phyloP scores from a whole-genome alignment of 2,113 vertebrate species.

The Tachycineta bicolor region DNA sequence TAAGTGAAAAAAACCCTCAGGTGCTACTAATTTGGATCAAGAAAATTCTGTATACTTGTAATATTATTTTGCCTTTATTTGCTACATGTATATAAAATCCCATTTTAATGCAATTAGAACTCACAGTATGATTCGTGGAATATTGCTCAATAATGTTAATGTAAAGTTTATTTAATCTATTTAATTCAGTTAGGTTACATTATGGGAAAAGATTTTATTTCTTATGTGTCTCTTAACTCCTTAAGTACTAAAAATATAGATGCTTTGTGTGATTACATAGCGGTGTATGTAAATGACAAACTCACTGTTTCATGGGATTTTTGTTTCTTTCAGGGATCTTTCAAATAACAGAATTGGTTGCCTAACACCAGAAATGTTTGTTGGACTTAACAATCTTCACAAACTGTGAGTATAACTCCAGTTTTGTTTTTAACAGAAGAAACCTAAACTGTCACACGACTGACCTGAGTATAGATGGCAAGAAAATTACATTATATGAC shows the following conservation, averaged over 20 bases:
- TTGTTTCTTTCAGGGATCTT: slow-evolving; percentile 81
- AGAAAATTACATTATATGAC: not conserved
- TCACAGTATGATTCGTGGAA: not conserved
- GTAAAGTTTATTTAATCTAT: not conserved
- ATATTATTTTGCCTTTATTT: not conserved
- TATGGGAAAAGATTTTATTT: not conserved
- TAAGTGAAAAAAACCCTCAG: not conserved
- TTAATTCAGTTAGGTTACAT: not conserved
- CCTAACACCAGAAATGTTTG: slow-evolving; percentile 86
- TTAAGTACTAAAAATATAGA: not conserved
- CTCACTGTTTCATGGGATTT: not conserved
- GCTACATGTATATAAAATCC: not conserved
- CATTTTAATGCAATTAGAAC: not conserved
- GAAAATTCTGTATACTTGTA: not conserved
- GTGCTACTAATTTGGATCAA: not conserved
- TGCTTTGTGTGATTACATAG: not conserved
- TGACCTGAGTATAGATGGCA: not conserved
- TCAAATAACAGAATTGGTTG: slow-evolving; percentile 94
- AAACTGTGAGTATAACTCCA: slow-evolving; percentile 84
- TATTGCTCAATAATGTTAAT: not conserved
- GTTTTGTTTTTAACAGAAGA: not conserved
- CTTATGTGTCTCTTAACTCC: not conserved
- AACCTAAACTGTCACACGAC: not conserved
- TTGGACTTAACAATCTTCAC: slow-evolving; percentile 83
- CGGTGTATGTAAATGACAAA: not conserved